Evolutionary conservation across 1,140 invertebrate species (phyloP).

Genomic region (Trichonephila clavata): DNA sequence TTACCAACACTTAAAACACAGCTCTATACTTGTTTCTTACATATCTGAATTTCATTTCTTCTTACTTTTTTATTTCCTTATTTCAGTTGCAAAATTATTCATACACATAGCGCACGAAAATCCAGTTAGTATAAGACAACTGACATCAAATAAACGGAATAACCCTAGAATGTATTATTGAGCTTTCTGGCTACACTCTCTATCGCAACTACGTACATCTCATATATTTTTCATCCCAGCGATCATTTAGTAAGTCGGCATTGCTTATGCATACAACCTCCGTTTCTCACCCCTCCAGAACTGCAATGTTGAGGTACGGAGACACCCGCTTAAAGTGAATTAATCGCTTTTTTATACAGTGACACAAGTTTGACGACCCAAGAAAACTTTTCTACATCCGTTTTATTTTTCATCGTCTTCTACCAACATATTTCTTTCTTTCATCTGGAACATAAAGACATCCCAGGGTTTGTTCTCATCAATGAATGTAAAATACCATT

Average conservation of each 20-base stretch:
- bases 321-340: constrained; percentile 42
- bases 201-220: no score
- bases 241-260: neutral
- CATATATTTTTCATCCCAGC: no score
- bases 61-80: no score
- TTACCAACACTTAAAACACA: no score
- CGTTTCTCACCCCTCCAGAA: neutral
- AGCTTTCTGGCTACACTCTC: no score
- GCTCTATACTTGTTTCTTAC: no score
- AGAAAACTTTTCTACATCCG: constrained; percentile 73
- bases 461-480: neutral
- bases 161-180: no score
- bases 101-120: no score
- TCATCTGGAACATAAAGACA: neutral
- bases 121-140: no score
- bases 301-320: neutral
- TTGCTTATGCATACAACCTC: neutral
- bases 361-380: constrained; percentile 70
- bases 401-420: constrained; percentile 41
- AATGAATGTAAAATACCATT: constrained; percentile 14
- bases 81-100: no score
- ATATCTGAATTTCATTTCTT: no score
- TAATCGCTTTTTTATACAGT: constrained; percentile 74
- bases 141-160: no score
- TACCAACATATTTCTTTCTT: neutral